Evolutionary conservation across 2,113 vertebrate species (phyloP), one percentile per base, ranked within the genome.

Genomic region (Condylura cristata): DNA sequence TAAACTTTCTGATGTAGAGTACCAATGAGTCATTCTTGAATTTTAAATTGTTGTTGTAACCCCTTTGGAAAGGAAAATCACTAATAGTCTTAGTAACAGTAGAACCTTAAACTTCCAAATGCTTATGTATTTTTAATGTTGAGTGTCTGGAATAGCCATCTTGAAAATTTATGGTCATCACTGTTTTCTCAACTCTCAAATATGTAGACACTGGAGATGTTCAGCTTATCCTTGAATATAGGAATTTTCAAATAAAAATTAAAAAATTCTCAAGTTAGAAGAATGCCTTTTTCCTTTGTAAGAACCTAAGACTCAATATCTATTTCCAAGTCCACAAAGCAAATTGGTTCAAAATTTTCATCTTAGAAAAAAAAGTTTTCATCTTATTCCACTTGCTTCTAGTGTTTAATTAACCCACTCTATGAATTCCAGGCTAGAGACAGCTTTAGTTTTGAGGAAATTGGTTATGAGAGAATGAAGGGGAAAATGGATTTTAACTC

Each of bases 61-160:
- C 37, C 32, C 61, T 95, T 94, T 32, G 71, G 41, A 91, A 94
- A 61, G 39, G 72, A 90, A 85, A 66, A 46, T 66, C 26, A 65
- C 79, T 75, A 18, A 87, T 20, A 75, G 58, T 87, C 70, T 91
- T 30, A 7, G 30, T 93, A 60, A 80, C 37, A 3, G 65, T n/a
- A 28, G 9, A 84, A 30, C 9, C 1, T 46, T 86, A 22, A n/a
- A 91, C 83, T 51, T 58, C 63, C 26, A 60, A 51, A 89, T 48
- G 20, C 41, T 86, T 30, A 8, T 6, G 20, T 63, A 39, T 61
- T 91, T 91, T 74, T 84, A 71, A 46, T 39, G 41, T 82, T 32
- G 75, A 58, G 32, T 75, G 56, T 87, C 39, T 95, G 20, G 18
- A 93, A 58, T 12, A 39, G 53, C 46, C 80, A 66, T 88, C 41